These are phyloP conservation scores for Helicoverpa assulta DNA, from an alignment of 2,888 invertebrate species.

Conservation along the genomic window DNA sequence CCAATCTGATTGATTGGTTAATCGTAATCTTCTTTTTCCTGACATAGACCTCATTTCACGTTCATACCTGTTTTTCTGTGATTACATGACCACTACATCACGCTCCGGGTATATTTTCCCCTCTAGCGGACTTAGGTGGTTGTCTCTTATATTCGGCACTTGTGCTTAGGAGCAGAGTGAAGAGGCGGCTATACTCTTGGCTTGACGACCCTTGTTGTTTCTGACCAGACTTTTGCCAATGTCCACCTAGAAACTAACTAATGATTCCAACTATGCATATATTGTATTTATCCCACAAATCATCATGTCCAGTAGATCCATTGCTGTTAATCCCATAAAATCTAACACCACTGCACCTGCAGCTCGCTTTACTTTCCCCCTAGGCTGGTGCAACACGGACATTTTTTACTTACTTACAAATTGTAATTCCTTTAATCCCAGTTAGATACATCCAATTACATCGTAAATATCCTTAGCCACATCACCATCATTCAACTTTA, in stretches of 20 bases:
- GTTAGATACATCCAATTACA: conserved; percentile 89
- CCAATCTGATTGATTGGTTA: neutral
- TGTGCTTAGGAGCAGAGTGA: too few species aligned
- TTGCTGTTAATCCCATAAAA: conserved; percentile 74
- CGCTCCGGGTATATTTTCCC: too few species aligned
- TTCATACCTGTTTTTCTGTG: neutral
- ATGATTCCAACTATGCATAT: too few species aligned
- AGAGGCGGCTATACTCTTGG: too few species aligned
- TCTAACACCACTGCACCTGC: conserved; percentile 83
- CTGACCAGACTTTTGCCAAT: too few species aligned
- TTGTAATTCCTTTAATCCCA: conserved; percentile 89
- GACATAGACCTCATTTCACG: neutral
- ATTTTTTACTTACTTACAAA: conserved; percentile 87
- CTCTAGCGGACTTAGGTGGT: too few species aligned
- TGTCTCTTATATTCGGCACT: too few species aligned
- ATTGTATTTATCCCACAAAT: conserved; percentile 29
- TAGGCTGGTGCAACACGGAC: conserved; percentile 66
- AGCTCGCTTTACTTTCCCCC: conserved; percentile 76
- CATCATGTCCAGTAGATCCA: conserved; percentile 61
- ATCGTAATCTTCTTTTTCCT: neutral
- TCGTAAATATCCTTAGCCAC: conserved; percentile 74
- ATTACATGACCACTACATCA: too few species aligned
- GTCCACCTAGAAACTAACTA: neutral
- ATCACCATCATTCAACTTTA: conserved; percentile 35
- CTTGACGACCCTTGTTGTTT: too few species aligned